Percentiles rank a stretch among this genome's conserved stretches.
Evolutionary conservation across 1,140 invertebrate species (phyloP).

Genomic region (Anastrepha obliqua): DNA sequence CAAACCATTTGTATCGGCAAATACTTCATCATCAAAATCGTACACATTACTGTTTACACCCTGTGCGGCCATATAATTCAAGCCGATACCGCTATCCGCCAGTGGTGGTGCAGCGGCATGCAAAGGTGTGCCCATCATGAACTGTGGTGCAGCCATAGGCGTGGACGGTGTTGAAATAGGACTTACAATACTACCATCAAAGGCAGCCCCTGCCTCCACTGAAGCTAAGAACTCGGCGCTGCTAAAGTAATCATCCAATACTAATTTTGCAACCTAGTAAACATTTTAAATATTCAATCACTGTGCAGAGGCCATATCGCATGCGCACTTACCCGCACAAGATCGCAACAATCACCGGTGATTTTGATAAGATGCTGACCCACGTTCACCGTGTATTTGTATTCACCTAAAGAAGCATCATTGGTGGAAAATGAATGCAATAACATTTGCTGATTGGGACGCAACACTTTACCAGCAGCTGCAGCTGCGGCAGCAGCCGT

Average conservation of each 20-base stretch:
- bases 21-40: conserved; percentile 72
- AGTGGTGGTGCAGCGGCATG: conserved; percentile 61
- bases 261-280: conserved; percentile 86
- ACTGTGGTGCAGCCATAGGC: conserved; percentile 68
- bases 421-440: conserved; percentile 88
- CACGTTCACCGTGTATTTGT: conserved; percentile 89
- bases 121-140: conserved; percentile 64
- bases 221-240: conserved; percentile 72
- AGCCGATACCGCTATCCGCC: conserved; percentile 71
- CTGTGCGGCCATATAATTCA: conserved; percentile 65
- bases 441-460: conserved; percentile 77
- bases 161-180: conserved; percentile 71
- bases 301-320: conserved; percentile 36
- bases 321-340: conserved; percentile 82
- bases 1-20: conserved; percentile 63
- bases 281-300: conserved; percentile 29
- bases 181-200: conserved; percentile 68
- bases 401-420: conserved; percentile 88
- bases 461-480: conserved; percentile 75
- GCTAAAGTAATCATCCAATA: conserved; percentile 88
- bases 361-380: conserved; percentile 88
- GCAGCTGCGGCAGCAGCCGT: conserved; percentile 68
- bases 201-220: conserved; percentile 71
- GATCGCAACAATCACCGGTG: conserved; percentile 86
- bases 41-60: conserved; percentile 63